A percentile compares a stretch with the other conserved stretches of the same genome.
phyloP scores from a whole-genome alignment of 2,113 vertebrate genomes.

The Hippocampus zosterae region DNA sequence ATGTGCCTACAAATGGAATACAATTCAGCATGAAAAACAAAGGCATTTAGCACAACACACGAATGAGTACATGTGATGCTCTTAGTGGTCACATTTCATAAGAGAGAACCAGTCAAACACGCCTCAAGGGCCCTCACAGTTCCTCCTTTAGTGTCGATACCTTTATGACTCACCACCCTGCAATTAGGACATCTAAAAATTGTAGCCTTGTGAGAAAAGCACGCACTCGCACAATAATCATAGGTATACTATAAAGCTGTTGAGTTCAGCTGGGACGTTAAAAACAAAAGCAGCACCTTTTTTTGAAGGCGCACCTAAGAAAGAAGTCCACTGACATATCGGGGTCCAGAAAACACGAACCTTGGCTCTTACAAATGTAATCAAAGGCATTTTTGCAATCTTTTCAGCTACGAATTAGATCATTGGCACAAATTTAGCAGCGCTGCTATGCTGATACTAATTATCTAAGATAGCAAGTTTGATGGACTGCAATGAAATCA shows the following conservation, averaged over 20 bases:
- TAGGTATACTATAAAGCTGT: slow-evolving; percentile 61
- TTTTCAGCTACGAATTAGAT: too few species aligned
- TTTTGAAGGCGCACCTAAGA: slow-evolving; percentile 47
- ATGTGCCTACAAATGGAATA: slow-evolving; percentile 35
- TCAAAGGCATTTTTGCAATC: too few species aligned
- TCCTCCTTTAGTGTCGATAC: slow-evolving; percentile 63
- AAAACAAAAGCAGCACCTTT: slow-evolving; percentile 66
- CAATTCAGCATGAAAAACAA: not conserved
- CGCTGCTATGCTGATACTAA: too few species aligned
- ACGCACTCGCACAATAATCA: slow-evolving; percentile 58
- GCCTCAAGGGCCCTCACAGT: slow-evolving; percentile 59
- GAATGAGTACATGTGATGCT: slow-evolving; percentile 23
- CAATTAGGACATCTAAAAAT: slow-evolving; percentile 69
- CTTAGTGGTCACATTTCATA: not conserved
- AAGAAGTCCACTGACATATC: slow-evolving; percentile 15
- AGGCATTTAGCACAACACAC: not conserved
- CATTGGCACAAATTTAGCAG: too few species aligned
- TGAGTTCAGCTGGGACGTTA: slow-evolving; percentile 56
- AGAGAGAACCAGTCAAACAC: slow-evolving; percentile 41
- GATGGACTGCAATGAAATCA: too few species aligned
- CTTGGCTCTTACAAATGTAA: too few species aligned
- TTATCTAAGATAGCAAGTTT: too few species aligned
- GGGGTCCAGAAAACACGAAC: not conserved
- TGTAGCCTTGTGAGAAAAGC: slow-evolving; percentile 56
- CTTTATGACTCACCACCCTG: slow-evolving; percentile 65